Base-by-base conservation (phyloP, 2,888 invertebrate species). In the Amphimallon solstitiale region DNA sequence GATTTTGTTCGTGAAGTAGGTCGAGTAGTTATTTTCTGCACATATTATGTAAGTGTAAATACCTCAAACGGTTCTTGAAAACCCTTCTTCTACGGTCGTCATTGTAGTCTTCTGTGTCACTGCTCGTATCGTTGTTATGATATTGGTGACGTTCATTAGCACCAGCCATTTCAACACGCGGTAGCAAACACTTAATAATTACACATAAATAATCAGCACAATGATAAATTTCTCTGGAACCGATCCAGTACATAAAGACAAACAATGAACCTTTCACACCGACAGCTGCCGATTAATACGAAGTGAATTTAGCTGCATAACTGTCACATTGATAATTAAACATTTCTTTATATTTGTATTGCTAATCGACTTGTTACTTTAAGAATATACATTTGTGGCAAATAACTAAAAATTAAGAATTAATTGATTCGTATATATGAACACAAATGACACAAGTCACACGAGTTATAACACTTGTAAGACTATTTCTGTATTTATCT, bases 41-140 rank as follows among this genome's bases (percentile, higher is more conserved):
- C 46, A 29, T 38, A 37, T 65, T 65, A 46, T 38, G 48, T 48
- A 67, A 52, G 34, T 29, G 23, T 48, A 45, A 64, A 19, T 82
- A 90, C 90, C 89, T 88, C 78, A 88, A 82, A 77, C 93, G 88
- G 78, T 91, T 90, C 79, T 90, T 90, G 74, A 87, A 88, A 68
- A 90, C 86, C 73, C 89, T 84, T 70, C 89, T 83, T 70, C 89
- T 83, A 69, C 90, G 83, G 71, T 88, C 84, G 75, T 89, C 90
- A 66, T 89, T 88, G 76, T 92, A 92, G 79, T 94, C 94, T 81
- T 93, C 94, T 17, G 92, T 93, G 79, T 93, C 94, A 77, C 93
- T 94, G 80, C 93, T 94, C 78, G 92, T 92, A 76, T 92, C 91
- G 68, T 81, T 81, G 71, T 79, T 80, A 61, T 78, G 79, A 72